phyloP scores from a whole-genome alignment of 1,140 invertebrate genomes.

The Bombus consobrinus region DNA sequence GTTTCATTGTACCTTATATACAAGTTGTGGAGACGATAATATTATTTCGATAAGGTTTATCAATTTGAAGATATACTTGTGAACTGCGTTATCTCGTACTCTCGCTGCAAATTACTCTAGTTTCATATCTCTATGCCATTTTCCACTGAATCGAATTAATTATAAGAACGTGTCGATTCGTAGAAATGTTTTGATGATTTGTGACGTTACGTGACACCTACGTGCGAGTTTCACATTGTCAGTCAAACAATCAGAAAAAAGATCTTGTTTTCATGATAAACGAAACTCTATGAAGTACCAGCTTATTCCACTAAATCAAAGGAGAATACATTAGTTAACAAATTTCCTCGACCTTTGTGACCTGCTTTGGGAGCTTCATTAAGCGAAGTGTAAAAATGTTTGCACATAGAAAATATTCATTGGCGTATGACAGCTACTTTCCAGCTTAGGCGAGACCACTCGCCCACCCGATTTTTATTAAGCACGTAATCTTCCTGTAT shows the following conservation, averaged over 20 bases:
- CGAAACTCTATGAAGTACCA: neutral
- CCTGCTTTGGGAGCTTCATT: neutral
- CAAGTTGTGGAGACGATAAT: neutral
- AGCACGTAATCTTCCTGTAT: neutral
- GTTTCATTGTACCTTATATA: neutral
- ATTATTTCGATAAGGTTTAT: neutral
- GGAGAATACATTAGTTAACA: neutral
- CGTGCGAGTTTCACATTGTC: no score
- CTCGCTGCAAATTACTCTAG: neutral
- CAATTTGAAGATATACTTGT: neutral
- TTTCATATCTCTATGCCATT: neutral
- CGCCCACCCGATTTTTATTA: neutral
- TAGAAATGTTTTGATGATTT: neutral
- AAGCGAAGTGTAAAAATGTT: neutral
- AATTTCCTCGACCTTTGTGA: no score
- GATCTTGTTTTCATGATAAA: neutral
- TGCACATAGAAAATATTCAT: conserved; percentile 6
- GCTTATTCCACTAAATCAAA: neutral
- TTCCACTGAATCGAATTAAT: neutral
- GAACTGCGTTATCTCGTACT: neutral
- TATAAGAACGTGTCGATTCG: neutral
- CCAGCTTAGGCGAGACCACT: neutral
- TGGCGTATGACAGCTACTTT: neutral
- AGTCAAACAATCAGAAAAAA: neutral
- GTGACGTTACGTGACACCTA: neutral